Base-by-base conservation (phyloP, 2,797 vertebrate genomes). In the Mycteria americana region DNA sequence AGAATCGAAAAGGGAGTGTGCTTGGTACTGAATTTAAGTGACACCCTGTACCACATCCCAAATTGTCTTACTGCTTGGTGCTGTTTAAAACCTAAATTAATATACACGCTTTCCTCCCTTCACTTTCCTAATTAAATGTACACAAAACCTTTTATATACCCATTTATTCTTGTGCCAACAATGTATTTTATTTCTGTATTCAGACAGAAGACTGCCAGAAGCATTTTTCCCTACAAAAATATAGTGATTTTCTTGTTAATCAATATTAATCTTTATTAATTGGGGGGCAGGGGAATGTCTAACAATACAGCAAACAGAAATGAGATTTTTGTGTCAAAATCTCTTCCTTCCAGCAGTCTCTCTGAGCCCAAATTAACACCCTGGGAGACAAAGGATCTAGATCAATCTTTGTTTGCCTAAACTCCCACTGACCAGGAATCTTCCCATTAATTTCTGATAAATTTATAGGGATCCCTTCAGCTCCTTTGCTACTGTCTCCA, bases 11-110 rank as follows among this genome's bases (percentile, higher is more conserved):
- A 94, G 75, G 75, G 68, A 95, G 57, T 30, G 82, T 88, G 89
- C 92, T 45, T 39, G 68, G 85, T 69, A 54, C 89, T 74, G 85
- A 89, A 95, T 91, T 92, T 60, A 60, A 93, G 89, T 88, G 79
- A 60, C 76, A 84, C 51, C 28, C 51, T 72, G 37, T 33, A 89
- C 53, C 95, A 85, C 85, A 64, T 68, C 87, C 78, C 79, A 78
- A 79, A 95, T 41, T 57, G 24, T 57, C 89, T 64, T 48, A 75
- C 41, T n/a, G n/a, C 65, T 85, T 62, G 73, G 72, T 91, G 89
- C 65, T 93, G 56, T 68, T 85, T 75, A 88, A 94, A 96, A 84
- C 35, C 87, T 78, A 64, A 86, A 94, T 95, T 93, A 96, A 91
- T 43, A 60, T 2, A 80, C 45, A 77, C 51, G 51, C 72, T 78